Evolutionary conservation across 2,113 vertebrate genomes (phyloP).

Genomic region (Tachysurus fulvidraco): DNA sequence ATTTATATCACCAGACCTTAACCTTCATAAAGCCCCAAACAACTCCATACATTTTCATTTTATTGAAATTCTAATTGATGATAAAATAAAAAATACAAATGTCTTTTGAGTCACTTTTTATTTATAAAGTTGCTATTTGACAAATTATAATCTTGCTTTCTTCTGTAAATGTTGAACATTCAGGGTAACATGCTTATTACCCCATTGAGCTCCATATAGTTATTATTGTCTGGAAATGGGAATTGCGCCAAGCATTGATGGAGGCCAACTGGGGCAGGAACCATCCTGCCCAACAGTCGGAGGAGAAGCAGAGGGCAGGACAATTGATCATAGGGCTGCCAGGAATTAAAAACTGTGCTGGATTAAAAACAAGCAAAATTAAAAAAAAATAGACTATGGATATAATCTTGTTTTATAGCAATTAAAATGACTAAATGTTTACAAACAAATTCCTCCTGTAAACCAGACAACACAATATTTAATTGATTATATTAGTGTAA

Average conservation of each 20-base stretch:
- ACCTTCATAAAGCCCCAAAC: neutral
- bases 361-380: neutral
- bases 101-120: neutral
- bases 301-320: neutral
- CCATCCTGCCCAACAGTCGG: neutral
- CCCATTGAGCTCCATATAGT: neutral
- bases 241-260: too few relatives aligned
- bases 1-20: neutral
- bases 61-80: neutral
- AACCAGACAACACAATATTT: neutral
- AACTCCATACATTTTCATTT: neutral
- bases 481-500: neutral
- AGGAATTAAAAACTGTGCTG: neutral
- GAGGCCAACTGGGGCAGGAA: neutral
- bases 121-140: neutral
- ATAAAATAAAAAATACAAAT: neutral
- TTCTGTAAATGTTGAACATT: neutral
- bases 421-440: too few relatives aligned
- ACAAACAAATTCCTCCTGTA: too few relatives aligned
- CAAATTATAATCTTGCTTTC: neutral
- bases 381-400: neutral
- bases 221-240: too few relatives aligned
- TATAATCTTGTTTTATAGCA: neutral
- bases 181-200: neutral
- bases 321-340: neutral